Base-by-base conservation (phyloP, 2,797 vertebrate species). In the Lepus townsendii region DNA sequence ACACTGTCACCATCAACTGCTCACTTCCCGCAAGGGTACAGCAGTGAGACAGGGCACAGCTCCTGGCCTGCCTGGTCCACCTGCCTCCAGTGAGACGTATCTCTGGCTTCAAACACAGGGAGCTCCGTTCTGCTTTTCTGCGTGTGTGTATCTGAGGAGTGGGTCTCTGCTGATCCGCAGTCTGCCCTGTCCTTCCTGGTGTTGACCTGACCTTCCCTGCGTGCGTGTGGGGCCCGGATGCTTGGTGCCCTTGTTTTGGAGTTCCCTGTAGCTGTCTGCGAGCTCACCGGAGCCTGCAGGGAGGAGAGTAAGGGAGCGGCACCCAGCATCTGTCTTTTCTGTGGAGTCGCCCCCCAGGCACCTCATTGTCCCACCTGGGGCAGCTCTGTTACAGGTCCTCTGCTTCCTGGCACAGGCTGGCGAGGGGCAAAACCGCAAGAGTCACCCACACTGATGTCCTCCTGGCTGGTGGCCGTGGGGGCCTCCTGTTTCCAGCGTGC, bases 201-300 rank as follows among this genome's bases (percentile, higher is more conserved):
- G 30, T 24, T 7, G 0, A 42, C 42, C 30, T 85, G 63, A 20
- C 66, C 84, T 94, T 96, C 79, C 91, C 83, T 66, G 93, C 57
- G 42, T 63, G 42, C 68, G 17, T 50, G 62, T 83, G 72, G 60
- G 17, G 1, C 3, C 7, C 60, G 30, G 42, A 4, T 85, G 54
- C 47, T 20, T 54, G 86, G 16, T 65, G 42, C 24, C 11, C 66
- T 90, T 17, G 47, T 54, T 47, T 26, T 71, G 83, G 73, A 22
- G 57, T 83, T 85, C 82, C 63, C 86, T 38, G 0, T 1, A 22
- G 2, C 47, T 76, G 32, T 57, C 83, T 93, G 85, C 13, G 71
- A 90, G 66, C 4, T 35, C 47, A 50, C 9, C 0, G 0, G 16
- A 54, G 68, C 22, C 88, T 62, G 1, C 11, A 24, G 75, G 32